A percentile compares a stretch with the other conserved stretches of the same genome.
phyloP scores from a whole-genome alignment of 1,140 invertebrate species.

The Calosoma granatense region DNA sequence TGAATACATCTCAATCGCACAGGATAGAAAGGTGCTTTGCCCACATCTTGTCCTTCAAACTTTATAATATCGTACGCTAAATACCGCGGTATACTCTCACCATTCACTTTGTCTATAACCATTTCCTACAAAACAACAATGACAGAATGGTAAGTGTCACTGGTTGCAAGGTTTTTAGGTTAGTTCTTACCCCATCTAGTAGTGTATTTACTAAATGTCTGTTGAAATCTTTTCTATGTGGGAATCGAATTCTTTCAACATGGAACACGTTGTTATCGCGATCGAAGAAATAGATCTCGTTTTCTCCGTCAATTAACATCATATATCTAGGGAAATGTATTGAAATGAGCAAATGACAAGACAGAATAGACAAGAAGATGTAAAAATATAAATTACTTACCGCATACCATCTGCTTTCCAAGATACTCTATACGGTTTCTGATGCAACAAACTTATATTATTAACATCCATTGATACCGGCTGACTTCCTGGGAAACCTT shows the following conservation, averaged over 20 bases:
- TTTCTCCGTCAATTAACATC: conserved; percentile 83
- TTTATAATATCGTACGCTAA: conserved; percentile 93
- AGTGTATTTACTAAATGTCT: conserved; percentile 73
- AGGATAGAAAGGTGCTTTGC: conserved; percentile 64
- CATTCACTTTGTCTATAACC: conserved; percentile 81
- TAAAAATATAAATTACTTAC: conserved; percentile 32
- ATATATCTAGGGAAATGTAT: conserved; percentile 80
- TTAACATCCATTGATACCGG: conserved; percentile 89
- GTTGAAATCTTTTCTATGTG: conserved; percentile 57
- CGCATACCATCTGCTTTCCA: conserved; percentile 99
- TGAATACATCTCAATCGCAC: conserved; percentile 69
- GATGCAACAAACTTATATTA: conserved; percentile 67
- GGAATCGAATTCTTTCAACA: conserved; percentile 71
- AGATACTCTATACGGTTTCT: conserved; percentile 88
- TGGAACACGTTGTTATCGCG: conserved; percentile 91
- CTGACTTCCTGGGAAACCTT: conserved; percentile 90
- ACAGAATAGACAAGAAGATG: conserved; percentile 10
- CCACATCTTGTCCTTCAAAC: conserved; percentile 71
- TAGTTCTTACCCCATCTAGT: conserved; percentile 74
- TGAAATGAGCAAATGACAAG: conserved; percentile 8
- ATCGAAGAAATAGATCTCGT: conserved; percentile 89
- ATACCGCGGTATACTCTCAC: conserved; percentile 70
- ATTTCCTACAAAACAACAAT: conserved; percentile 56
- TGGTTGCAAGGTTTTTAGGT: background rate
- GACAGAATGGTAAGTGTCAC: background rate